A percentile compares a stretch with the other conserved stretches of the same genome.
Conservation (phyloP, 53 echinoderm and acorn worm species). For the Apostichopus leukothele region DNA sequence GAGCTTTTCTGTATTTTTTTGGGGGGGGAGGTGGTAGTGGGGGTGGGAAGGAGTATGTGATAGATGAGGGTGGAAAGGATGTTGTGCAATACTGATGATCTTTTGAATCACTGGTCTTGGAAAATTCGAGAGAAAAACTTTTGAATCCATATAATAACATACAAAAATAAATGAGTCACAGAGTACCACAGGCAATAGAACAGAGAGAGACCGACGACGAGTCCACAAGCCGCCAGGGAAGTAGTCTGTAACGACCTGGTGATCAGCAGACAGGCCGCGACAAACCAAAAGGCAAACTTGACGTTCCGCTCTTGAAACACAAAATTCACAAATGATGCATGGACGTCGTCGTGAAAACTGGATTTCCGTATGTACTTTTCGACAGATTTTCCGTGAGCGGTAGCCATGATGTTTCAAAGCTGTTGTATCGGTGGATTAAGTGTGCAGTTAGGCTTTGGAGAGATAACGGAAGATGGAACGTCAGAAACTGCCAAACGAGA, state of each 20-base stretch:
- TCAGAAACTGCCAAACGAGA: no score
- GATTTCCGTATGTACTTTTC: conserved; percentile 26
- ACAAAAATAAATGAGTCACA: conserved; percentile 28
- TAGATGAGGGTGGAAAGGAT: no score
- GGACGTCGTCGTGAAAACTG: conserved; percentile 33
- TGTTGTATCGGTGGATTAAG: no score
- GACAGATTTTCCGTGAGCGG: background rate
- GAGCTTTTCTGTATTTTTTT: no score
- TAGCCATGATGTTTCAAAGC: background rate
- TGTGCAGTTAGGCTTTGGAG: no score
- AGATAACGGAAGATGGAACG: no score
- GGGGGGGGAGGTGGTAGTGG: no score
- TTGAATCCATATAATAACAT: conserved; percentile 36
- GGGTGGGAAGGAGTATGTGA: no score
- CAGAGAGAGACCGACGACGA: conserved; percentile 3
- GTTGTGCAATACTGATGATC: no score
- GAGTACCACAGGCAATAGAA: conserved; percentile 30
- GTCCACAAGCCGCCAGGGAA: background rate
- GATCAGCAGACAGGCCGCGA: background rate
- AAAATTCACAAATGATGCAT: background rate
- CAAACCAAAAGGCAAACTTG: conserved; percentile 20
- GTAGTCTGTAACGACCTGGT: conserved; percentile 10
- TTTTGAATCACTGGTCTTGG: background rate
- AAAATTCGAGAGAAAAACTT: conserved; percentile 35
- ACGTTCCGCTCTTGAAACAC: conserved; percentile 24